phyloP scores from a whole-genome alignment of 2,113 vertebrate genomes.

The Okapia johnstoni region DNA sequence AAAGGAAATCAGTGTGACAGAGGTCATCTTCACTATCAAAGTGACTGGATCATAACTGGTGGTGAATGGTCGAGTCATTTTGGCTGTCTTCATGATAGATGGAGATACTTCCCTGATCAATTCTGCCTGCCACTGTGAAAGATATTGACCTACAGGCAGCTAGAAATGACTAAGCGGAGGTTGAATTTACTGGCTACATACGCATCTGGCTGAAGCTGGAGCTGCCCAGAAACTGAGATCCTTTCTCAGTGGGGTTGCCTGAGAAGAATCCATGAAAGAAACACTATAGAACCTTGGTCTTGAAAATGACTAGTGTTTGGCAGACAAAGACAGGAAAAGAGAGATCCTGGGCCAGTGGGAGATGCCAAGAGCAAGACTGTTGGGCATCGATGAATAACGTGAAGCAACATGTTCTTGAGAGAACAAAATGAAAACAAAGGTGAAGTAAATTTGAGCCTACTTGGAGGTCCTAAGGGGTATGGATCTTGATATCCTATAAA shows the following conservation, averaged over 20 bases:
- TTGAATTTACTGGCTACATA: background rate
- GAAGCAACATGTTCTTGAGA: background rate
- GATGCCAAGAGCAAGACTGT: background rate
- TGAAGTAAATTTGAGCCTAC: background rate
- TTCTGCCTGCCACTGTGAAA: slow-evolving; percentile 30
- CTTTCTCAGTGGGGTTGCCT: background rate
- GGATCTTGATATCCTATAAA: background rate
- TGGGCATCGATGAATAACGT: background rate
- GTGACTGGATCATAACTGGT: slow-evolving; percentile 18
- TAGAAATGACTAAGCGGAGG: slow-evolving; percentile 30
- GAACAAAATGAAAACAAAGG: background rate
- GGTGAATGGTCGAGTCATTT: slow-evolving; percentile 46
- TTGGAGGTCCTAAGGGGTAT: background rate
- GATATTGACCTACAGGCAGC: slow-evolving; percentile 28
- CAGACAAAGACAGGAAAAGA: background rate
- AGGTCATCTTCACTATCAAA: background rate
- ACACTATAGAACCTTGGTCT: background rate
- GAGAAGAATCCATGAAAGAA: background rate
- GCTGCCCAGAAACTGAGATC: background rate
- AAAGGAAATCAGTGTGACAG: background rate
- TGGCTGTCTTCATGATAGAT: slow-evolving; percentile 47
- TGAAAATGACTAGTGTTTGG: background rate
- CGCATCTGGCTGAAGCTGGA: background rate
- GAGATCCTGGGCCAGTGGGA: background rate
- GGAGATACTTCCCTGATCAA: slow-evolving; percentile 18